Base-by-base conservation (phyloP, 2,797 vertebrate species). In the Fringilla coelebs region DNA sequence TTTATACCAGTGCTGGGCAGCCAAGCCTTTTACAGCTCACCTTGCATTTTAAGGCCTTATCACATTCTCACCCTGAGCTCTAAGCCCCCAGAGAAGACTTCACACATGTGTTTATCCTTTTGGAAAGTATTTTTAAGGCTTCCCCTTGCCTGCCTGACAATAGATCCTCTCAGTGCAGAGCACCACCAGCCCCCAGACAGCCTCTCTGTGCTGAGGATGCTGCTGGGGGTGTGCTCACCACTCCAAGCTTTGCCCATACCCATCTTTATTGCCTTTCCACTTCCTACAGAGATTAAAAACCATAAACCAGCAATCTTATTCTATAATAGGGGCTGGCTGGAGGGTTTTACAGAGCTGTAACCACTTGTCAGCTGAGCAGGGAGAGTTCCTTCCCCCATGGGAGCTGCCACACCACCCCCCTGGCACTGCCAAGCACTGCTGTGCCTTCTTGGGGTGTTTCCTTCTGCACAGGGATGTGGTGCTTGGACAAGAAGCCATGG, bases 191-290 rank as follows among this genome's bases (percentile, higher is more conserved):
- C 83, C 52, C 78, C 45, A n/a, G 0, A 0, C 45, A 76, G 63
- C 17, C 62, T n/a, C 22, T 63, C 40, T 13, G 17, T 38, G 4
- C 55, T 0, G 0, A 40, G 40, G 55, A 43, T 0, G 1, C 19
- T 7, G 1, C 1, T 3, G 20, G 31, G 17, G 7, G 2, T 1
- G 1, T 2, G 20, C 1, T 32, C 57, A 43, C 28, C 34, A 4
- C 1, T 0, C 20, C 63, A 31, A 18, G 20, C 51, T 12, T 52
- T 65, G 45, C 20, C n/a, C 67, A n/a, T 58, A 40, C 16, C 24
- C 22, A 10, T 13, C 40, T 29, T 15, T 0, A 1, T 31, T 5
- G 19, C 6, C 3, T 58, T 36, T 17, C 20, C 31, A 1, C 67
- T 54, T 71, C 45, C 75, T 21, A 28, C 21, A 24, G 26, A 48